phyloP scores from a whole-genome alignment of 2,888 invertebrate genomes.

The Tetragnatha montana region DNA sequence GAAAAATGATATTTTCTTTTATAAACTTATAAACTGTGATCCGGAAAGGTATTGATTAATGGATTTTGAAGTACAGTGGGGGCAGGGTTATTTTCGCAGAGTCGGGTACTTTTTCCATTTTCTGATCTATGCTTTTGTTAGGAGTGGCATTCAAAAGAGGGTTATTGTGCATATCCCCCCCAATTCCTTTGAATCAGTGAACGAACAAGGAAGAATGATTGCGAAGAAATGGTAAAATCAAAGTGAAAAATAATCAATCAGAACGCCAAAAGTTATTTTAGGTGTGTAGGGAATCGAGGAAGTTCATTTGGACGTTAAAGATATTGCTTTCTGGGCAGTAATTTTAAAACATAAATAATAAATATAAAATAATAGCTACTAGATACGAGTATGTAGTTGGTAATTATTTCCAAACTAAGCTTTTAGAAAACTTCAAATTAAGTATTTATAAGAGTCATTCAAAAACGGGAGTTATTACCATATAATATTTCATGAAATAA shows the following conservation, averaged over 20 bases:
- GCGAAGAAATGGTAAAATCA: background rate
- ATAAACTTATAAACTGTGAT: constrained; percentile 17
- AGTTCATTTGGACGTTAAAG: too few species aligned
- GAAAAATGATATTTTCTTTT: constrained; percentile 50
- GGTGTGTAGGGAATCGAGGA: too few species aligned
- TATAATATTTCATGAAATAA: too few species aligned
- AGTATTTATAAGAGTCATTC: too few species aligned
- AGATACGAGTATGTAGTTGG: too few species aligned
- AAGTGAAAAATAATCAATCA: background rate
- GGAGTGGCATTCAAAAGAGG: background rate
- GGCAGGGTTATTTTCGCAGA: background rate
- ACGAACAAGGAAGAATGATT: constrained; percentile 1
- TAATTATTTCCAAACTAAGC: too few species aligned
- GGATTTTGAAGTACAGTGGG: constrained; percentile 7
- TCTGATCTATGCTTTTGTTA: background rate
- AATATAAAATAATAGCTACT: too few species aligned
- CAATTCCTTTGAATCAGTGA: background rate
- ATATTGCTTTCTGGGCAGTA: too few species aligned
- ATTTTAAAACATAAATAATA: too few species aligned
- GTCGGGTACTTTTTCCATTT: background rate
- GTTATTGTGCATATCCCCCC: background rate
- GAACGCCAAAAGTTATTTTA: background rate
- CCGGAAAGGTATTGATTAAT: constrained; percentile 44
- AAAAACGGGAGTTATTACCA: too few species aligned
- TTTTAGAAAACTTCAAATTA: too few species aligned